Evolutionary conservation across 2,888 invertebrate species (phyloP), one percentile per base, ranked within the genome.

Genomic region (Operophtera brumata): DNA sequence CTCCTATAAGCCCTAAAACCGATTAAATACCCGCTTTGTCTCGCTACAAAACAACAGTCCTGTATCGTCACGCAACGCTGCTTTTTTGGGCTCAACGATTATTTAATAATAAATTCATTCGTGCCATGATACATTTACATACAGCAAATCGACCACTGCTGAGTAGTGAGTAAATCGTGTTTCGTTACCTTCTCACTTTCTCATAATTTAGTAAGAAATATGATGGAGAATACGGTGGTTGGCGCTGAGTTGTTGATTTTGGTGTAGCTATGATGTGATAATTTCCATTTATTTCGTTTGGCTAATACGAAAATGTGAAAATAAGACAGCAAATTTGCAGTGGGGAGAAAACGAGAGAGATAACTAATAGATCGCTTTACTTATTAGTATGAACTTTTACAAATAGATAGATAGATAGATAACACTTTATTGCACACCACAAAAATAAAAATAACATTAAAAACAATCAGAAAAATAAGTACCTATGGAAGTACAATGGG

Each of bases 51-150:
- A 54, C 43, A 50, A 57, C 40, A 61, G 47, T 58, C 59, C 57
- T 55, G 57, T 34, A 20, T 55, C 54, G 77, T 81, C 87, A 88
- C 88, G 87, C 86, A 80, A 86, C 75, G 62, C 58, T 66, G 69
- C 67, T 82, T 84, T n/a, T 86, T 82, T 78, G 79, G 79, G 70
- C 78, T 76, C 78, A 77, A 73, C 80, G 78, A 83, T 85, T 86
- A 86, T 86, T 82, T 79, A 79, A 82, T 80, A 84, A 81, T 85
- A 86, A 83, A 85, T 86, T 62, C 81, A 82, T 80, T 77, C 74
- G 71, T 78, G 75, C 75, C 69, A 71, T 71, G 77, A 78, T 81
- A 72, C 77, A 84, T 83, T 85, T 81, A 82, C 81, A 82, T 62
- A 80, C 75, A 75, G 73, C 73, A 80, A 80, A 79, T 82, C 77